Evolutionary conservation across 2,797 vertebrate species (phyloP).

Genomic region (Nasua narica): DNA sequence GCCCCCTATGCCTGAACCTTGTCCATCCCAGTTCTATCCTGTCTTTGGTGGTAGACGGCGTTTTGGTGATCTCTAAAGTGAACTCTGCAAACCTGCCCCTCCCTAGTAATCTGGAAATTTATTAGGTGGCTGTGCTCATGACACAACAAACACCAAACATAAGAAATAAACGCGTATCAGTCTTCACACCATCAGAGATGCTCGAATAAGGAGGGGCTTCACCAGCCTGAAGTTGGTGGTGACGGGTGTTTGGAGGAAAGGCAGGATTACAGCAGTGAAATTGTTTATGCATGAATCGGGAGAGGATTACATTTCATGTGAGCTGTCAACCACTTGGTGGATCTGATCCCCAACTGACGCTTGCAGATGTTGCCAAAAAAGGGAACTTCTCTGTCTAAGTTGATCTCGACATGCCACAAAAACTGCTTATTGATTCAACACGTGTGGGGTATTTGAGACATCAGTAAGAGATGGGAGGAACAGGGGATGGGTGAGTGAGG

Average conservation of each 20-base stretch:
- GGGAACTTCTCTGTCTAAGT: background rate
- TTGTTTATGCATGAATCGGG: background rate
- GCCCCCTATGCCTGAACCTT: accelerated
- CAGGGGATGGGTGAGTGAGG: background rate
- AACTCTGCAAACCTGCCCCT: background rate
- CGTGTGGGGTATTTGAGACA: background rate
- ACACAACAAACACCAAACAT: background rate
- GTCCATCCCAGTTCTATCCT: accelerated
- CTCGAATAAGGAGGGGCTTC: background rate
- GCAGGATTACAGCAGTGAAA: background rate
- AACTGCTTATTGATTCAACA: background rate
- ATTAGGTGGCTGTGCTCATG: background rate
- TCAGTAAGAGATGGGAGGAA: too few species aligned
- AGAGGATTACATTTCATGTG: background rate
- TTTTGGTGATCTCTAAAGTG: background rate
- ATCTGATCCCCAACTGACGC: background rate
- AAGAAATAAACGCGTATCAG: background rate
- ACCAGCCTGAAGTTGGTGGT: background rate
- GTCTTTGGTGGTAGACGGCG: accelerated
- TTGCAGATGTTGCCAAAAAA: background rate
- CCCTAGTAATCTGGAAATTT: background rate
- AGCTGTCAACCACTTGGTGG: background rate
- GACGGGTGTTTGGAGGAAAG: background rate
- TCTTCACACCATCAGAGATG: background rate
- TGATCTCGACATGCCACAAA: background rate